A percentile compares a stretch with the other conserved stretches of the same genome.
Conservation (phyloP, 2,113 vertebrate species). For the Chunga burmeisteri region DNA sequence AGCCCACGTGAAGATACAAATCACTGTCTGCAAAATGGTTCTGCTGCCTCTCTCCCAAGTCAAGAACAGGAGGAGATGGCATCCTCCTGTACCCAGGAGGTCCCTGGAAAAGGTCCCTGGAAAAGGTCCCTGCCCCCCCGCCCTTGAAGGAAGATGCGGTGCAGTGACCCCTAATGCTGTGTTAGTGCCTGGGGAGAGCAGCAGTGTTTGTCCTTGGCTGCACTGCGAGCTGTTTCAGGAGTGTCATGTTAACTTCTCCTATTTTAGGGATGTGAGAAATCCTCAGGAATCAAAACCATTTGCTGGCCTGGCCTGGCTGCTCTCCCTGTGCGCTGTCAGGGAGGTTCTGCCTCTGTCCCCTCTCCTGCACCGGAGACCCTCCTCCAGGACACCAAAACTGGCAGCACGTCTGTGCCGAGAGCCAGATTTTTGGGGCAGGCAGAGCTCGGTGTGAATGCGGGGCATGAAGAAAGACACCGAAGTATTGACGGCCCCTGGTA, state of each 20-base stretch:
- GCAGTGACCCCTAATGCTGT: neutral
- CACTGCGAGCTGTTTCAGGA: neutral
- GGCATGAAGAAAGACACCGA: neutral
- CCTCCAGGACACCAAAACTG: neutral
- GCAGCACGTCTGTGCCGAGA: neutral
- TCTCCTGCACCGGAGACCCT: neutral
- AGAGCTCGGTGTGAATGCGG: neutral
- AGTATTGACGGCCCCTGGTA: neutral
- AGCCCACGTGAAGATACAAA: neutral
- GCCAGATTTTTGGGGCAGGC: neutral
- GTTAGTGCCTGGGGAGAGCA: neutral
- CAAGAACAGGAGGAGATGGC: neutral
- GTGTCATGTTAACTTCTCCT: neutral
- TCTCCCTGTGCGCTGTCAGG: neutral
- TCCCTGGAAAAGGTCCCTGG: neutral
- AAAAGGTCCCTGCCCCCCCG: neutral
- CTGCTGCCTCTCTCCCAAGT: neutral
- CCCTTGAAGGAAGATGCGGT: neutral
- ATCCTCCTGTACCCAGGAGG: neutral
- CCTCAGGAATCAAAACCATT: slow-evolving; percentile 15
- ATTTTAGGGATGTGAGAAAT: slow-evolving; percentile 40
- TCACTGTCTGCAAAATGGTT: neutral
- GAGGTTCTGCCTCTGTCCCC: neutral
- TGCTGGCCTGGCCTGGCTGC: neutral
- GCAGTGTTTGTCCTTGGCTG: neutral